Evolutionary conservation across 2,113 vertebrate species (phyloP).

Genomic region (Lophura nycthemera): DNA sequence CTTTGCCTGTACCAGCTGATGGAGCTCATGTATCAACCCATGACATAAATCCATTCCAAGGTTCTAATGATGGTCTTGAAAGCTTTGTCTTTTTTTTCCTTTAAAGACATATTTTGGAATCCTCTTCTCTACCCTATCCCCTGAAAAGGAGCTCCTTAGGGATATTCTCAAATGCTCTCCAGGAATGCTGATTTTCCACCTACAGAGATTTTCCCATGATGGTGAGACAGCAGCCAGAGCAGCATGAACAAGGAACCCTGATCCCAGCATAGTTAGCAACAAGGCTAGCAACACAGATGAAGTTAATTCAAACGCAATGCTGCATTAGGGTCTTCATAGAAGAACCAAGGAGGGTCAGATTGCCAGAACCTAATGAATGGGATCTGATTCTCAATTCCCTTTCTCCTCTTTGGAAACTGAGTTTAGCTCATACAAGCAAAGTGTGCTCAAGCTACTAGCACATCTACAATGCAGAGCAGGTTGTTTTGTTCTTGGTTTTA

Average conservation of each 20-base stretch:
- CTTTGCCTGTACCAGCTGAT: rapidly evolving
- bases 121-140: neutral
- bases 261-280: rapidly evolving
- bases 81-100: rapidly evolving
- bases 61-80: rapidly evolving
- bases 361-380: neutral
- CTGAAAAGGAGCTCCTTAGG: neutral
- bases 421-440: neutral
- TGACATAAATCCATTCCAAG: neutral
- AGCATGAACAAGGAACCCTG: neutral
- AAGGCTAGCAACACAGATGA: neutral
- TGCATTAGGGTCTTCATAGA: neutral
- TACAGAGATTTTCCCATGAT: neutral
- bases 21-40: neutral
- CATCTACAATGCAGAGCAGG: neutral
- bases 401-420: neutral
- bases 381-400: neutral
- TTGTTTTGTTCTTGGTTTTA: neutral
- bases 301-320: rapidly evolving
- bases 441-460: rapidly evolving
- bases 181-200: neutral
- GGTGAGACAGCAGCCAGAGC: neutral
- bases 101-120: neutral
- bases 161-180: rapidly evolving
- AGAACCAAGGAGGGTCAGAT: neutral